Conservation (phyloP, 2,888 invertebrate genomes). For the Tipula unca region DNA sequence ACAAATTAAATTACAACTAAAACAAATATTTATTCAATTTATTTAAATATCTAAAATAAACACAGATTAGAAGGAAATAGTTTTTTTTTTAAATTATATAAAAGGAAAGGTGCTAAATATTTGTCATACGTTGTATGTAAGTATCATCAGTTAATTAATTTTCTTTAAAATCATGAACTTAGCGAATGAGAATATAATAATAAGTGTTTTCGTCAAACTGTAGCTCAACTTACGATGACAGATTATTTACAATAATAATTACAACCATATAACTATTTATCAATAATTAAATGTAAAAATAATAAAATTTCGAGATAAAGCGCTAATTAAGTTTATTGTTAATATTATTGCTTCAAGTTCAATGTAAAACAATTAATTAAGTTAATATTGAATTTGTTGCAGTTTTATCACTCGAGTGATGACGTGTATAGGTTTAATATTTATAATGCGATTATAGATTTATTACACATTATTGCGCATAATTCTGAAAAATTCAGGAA, state of each 20-base stretch:
- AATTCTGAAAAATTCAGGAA: no score
- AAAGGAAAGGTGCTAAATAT: background rate
- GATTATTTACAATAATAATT: no score
- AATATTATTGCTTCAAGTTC: background rate
- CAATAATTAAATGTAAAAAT: background rate
- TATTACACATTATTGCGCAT: no score
- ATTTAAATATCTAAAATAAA: background rate
- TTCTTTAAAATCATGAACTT: background rate
- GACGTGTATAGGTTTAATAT: no score
- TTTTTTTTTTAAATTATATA: background rate
- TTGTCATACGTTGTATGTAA: no score
- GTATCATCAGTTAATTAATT: no score
- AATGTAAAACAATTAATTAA: background rate
- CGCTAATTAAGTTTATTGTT: background rate
- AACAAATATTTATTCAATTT: background rate
- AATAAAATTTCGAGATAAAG: background rate
- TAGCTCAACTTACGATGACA: background rate
- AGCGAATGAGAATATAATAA: background rate
- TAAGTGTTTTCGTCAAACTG: background rate
- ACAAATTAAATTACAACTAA: background rate
- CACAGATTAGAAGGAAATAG: background rate
- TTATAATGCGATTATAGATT: no score
- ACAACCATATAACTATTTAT: background rate
- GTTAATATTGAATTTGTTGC: background rate
- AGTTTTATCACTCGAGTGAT: no score